Conservation (phyloP, 2,113 vertebrate species). For the Mormyrus lacerda region DNA sequence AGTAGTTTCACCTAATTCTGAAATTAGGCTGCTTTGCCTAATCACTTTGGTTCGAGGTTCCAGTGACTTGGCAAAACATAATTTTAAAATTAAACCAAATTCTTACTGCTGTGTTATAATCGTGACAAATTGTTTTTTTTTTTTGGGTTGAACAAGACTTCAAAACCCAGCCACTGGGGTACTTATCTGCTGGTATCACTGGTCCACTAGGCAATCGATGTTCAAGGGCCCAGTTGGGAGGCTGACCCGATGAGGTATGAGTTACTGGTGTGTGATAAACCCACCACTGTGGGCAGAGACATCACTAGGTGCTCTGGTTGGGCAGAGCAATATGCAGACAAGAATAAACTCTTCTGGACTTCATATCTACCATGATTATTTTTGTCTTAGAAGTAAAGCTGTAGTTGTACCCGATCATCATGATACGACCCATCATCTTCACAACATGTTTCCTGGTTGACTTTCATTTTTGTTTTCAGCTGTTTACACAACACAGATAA, state of each 20-base stretch:
- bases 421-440: background rate
- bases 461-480: background rate
- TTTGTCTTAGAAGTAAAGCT: background rate
- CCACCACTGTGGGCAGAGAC: background rate
- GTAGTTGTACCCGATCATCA: background rate
- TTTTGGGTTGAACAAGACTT: background rate
- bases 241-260: background rate
- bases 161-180: background rate
- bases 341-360: background rate
- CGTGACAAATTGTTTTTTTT: background rate
- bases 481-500: background rate
- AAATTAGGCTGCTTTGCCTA: background rate
- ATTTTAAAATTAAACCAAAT: background rate
- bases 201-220: background rate
- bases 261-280: background rate
- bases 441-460: background rate
- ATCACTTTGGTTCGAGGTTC: background rate
- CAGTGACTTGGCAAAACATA: background rate
- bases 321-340: background rate
- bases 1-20: background rate
- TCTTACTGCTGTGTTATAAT: background rate
- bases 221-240: background rate
- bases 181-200: background rate
- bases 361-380: background rate
- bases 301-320: background rate